A percentile compares a stretch with the other conserved stretches of the same genome.
Evolutionary conservation across 1,140 invertebrate species (phyloP).

Genomic region (Bombus ignitus): DNA sequence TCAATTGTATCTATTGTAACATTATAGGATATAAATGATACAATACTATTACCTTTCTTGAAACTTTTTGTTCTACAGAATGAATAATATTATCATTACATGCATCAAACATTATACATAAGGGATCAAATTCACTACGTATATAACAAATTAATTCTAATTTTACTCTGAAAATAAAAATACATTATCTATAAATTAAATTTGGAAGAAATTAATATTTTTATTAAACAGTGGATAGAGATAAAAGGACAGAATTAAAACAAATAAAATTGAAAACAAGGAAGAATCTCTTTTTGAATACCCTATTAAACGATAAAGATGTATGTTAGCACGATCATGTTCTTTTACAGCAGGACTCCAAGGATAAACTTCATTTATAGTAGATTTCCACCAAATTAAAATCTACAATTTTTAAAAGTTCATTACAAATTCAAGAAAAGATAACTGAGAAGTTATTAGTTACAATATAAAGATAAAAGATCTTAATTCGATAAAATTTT

Average conservation of each 20-base stretch:
- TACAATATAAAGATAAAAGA: neutral
- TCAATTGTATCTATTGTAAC: neutral
- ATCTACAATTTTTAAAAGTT: constrained; percentile 77
- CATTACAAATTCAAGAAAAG: neutral
- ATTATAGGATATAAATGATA: neutral
- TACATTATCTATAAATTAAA: constrained; percentile 4
- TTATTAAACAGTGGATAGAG: constrained; percentile 7
- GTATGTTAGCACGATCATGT: constrained; percentile 91
- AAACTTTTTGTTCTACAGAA: constrained; percentile 90
- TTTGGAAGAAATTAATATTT: neutral
- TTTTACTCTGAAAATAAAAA: constrained; percentile 82
- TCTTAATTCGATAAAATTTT: neutral
- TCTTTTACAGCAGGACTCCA: constrained; percentile 92
- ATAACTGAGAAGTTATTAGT: neutral
- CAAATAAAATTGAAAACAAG: neutral
- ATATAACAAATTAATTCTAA: constrained; percentile 86
- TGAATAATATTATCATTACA: constrained; percentile 87
- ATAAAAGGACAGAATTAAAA: neutral
- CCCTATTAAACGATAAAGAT: constrained; percentile 86
- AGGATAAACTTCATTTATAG: constrained; percentile 91
- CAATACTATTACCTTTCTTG: constrained; percentile 83
- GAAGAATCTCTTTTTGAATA: constrained; percentile 55
- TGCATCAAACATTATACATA: constrained; percentile 87
- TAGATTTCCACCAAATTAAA: constrained; percentile 90
- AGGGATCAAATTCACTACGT: constrained; percentile 88